phyloP scores from a whole-genome alignment of 2,113 vertebrate species.

The Phylloscopus trochilus region DNA sequence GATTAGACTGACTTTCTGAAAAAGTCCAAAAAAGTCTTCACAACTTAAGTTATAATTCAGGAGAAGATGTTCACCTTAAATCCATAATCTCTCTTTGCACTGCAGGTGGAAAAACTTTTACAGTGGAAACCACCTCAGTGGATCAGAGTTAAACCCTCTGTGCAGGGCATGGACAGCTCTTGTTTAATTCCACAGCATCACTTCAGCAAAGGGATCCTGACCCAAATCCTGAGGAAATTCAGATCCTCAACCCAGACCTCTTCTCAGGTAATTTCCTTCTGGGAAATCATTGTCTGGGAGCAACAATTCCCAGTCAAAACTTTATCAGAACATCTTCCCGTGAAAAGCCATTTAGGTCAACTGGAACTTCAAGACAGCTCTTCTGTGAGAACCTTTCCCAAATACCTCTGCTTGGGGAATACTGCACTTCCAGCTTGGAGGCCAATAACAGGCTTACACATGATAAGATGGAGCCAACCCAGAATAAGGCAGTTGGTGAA shows the following conservation, averaged over 20 bases:
- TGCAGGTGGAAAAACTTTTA: neutral
- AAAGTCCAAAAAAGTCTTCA: neutral
- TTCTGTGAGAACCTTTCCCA: constrained; percentile 16
- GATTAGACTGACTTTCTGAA: neutral
- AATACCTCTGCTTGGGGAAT: neutral
- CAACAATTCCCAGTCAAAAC: neutral
- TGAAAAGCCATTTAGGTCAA: neutral
- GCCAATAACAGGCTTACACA: constrained; percentile 48
- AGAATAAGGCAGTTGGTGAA: constrained; percentile 29
- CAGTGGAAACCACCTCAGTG: neutral
- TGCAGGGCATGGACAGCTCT: neutral
- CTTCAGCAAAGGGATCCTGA: neutral
- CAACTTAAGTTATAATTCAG: neutral
- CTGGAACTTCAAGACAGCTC: neutral
- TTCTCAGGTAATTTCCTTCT: neutral
- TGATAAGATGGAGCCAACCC: constrained; percentile 48
- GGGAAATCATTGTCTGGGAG: neutral
- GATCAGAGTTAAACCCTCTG: neutral
- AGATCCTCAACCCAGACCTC: neutral
- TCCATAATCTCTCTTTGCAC: neutral
- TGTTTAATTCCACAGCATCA: neutral
- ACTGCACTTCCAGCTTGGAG: constrained; percentile 33
- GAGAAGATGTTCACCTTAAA: neutral
- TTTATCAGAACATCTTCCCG: neutral
- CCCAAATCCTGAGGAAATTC: neutral